Base-by-base conservation (phyloP, 2,113 vertebrate species). In the Leptocoma aspasia region DNA sequence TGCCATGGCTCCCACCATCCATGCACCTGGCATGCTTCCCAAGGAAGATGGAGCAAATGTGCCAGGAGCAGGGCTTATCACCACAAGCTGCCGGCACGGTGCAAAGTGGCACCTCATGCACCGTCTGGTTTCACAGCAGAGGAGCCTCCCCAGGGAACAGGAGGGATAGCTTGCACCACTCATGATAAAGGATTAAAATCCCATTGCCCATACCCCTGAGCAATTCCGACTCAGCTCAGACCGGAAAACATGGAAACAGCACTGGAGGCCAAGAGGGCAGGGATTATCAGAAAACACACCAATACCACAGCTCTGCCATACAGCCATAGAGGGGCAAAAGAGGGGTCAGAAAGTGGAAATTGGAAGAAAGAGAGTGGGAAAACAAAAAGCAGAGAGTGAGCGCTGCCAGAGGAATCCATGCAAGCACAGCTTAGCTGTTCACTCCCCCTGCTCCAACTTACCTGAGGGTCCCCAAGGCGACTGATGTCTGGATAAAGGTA, bases 401-500 rank as follows among this genome's bases (percentile, higher is more conserved):
- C 8, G 70, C 26, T 71, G 44, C 52, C 54, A 80, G 50, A 47
- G 23, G 35, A 61, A 39, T 16, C 20, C 4, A n/a, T 28, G 50
- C 47, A n/a, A 63, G 47, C 56, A 65, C 59, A 91, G 68, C 16
- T 88, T 50, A 72, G 8, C 16, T 6, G 1, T 44, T 77, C 13
- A 1, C 12, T 52, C 10, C 12, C 39, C 22, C 20, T 20, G 4
- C 5, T 50, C 23, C n/a, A 54, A 95, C 97, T 98, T 97, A 98
- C 99, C 99, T 99, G 99, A 30, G 99, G 98, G 86, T 99, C 99
- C 52, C 98, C 94, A 22, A 99, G 98, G 22, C 98, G 98, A 13
- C 98, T 98, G 92, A 99, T 96, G 95, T 99, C 98, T 53, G 99
- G 99, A 86, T 99, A 99, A 88, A 99, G 98, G 96, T 99, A 99